Conservation (phyloP, 2,888 invertebrate species). For the Sphinx pinastri region DNA sequence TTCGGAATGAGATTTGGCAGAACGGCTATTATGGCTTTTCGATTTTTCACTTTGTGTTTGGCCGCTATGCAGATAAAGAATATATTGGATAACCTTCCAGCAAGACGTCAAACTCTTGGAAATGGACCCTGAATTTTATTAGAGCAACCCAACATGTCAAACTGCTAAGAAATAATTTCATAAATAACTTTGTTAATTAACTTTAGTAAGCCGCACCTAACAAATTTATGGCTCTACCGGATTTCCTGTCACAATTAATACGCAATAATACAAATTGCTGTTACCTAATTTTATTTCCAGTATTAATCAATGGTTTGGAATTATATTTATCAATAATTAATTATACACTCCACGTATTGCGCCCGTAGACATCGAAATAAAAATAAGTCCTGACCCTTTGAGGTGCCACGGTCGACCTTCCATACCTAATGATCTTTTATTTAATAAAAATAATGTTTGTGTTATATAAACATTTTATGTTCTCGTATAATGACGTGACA, state of each 20-base stretch:
- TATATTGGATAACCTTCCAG: no score
- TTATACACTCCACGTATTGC: not conserved
- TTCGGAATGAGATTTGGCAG: no score
- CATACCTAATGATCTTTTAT: slow-evolving; percentile 17
- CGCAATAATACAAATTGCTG: slow-evolving; percentile 6
- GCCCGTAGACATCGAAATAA: slow-evolving; percentile 1
- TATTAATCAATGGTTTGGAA: not conserved
- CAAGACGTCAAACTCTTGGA: no score
- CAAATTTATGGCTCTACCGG: not conserved
- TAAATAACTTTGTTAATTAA: not conserved
- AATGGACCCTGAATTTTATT: not conserved
- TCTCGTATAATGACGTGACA: slow-evolving; percentile 20
- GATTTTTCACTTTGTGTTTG: no score
- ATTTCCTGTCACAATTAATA: slow-evolving; percentile 17
- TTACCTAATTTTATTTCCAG: not conserved
- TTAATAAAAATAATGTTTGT: slow-evolving; percentile 14
- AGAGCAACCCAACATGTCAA: not conserved
- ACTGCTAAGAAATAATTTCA: not conserved
- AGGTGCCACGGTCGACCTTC: slow-evolving; percentile 44
- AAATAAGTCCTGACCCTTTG: slow-evolving; percentile 31
- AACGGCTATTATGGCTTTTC: no score
- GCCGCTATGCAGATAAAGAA: no score
- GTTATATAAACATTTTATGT: slow-evolving; percentile 20
- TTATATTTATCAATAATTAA: not conserved
- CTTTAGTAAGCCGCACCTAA: slow-evolving; percentile 1